Evolutionary conservation across 2,113 vertebrate genomes (phyloP).

Genomic region (Oncorhynchus nerka): DNA sequence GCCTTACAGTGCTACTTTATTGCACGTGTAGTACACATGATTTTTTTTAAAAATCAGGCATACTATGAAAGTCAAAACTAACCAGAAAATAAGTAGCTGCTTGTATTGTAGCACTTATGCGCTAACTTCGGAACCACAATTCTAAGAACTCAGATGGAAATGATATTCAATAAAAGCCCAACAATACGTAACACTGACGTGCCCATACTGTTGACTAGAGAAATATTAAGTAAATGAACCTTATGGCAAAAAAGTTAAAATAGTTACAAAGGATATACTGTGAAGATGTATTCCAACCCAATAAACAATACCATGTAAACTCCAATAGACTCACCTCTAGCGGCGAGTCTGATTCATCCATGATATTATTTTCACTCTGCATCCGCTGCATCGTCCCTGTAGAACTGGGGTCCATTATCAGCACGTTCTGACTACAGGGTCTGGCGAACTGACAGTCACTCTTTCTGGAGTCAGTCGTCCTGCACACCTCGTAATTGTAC

Average conservation of each 20-base stretch:
- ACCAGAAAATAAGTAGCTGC: too few species aligned
- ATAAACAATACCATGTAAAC: too few species aligned
- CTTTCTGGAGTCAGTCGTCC: constrained; percentile 79
- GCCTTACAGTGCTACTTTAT: too few species aligned
- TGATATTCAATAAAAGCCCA: neutral
- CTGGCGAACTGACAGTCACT: constrained; percentile 51
- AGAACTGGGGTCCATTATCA: constrained; percentile 15
- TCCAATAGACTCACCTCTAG: neutral
- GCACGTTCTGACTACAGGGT: constrained; percentile 33
- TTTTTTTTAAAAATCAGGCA: too few species aligned
- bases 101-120: too few species aligned
- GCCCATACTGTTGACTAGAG: too few species aligned
- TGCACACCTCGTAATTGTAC: constrained; percentile 71
- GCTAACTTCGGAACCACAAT: too few species aligned
- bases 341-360: neutral
- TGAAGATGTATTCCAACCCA: too few species aligned
- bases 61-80: too few species aligned
- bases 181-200: too few species aligned
- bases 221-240: neutral
- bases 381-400: constrained; percentile 9
- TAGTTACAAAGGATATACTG: too few species aligned
- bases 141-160: neutral
- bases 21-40: too few species aligned
- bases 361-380: neutral
- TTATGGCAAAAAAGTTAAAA: neutral